Evolutionary conservation across 2,888 invertebrate species (phyloP).

Genomic region (Scrobipalpa atriplicella): DNA sequence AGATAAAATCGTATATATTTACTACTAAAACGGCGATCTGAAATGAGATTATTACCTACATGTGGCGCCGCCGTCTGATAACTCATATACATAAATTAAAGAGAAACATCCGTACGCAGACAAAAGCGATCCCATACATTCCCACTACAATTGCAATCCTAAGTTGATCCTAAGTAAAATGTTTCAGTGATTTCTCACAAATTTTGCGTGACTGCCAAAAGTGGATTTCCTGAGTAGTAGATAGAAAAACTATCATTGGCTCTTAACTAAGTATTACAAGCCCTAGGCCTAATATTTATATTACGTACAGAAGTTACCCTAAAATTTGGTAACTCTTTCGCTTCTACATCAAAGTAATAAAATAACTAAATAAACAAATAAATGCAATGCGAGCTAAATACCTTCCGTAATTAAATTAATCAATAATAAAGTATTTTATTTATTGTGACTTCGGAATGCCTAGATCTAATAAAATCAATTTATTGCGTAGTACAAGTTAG

Average conservation of each 20-base stretch:
- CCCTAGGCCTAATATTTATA: too few species aligned
- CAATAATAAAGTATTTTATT: not conserved
- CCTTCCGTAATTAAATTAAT: not conserved
- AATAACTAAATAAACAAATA: not conserved
- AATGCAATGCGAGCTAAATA: not conserved
- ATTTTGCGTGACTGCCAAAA: too few species aligned
- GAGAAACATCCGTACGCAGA: not conserved
- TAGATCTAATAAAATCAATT: constrained; percentile 4
- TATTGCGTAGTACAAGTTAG: constrained; percentile 3
- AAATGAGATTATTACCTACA: not conserved
- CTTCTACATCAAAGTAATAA: too few species aligned
- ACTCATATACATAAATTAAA: not conserved
- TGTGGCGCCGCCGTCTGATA: not conserved
- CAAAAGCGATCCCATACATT: too few species aligned
- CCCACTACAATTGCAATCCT: not conserved
- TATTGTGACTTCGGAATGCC: not conserved
- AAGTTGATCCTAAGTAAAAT: too few species aligned
- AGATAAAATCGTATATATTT: constrained; percentile 16
- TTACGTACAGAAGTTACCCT: too few species aligned
- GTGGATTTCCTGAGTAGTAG: too few species aligned
- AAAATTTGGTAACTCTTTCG: too few species aligned
- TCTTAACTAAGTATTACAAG: too few species aligned
- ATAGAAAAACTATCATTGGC: too few species aligned
- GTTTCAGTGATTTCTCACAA: too few species aligned
- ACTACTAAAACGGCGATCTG: not conserved